Conservation (phyloP, 2,113 vertebrate genomes). For the Caranx melampygus region DNA sequence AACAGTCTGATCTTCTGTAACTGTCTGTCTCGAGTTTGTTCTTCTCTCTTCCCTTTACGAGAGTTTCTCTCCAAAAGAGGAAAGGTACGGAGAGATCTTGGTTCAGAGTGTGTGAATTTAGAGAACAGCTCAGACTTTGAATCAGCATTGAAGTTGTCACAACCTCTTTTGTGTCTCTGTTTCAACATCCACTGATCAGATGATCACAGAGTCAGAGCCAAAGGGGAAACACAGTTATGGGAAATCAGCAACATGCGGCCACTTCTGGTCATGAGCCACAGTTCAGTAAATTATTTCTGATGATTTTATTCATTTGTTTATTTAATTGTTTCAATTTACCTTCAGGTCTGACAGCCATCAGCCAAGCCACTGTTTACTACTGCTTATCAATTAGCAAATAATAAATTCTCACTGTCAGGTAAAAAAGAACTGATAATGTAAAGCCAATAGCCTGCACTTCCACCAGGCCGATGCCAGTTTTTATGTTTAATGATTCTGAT, state of each 20-base stretch:
- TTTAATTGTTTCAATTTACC: neutral
- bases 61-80: neutral
- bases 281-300: neutral
- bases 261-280: neutral
- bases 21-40: neutral
- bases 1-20: neutral
- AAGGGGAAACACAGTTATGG: neutral
- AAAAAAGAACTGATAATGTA: neutral
- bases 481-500: too few relatives aligned
- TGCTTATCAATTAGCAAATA: neutral
- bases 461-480: too few relatives aligned
- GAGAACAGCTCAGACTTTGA: neutral
- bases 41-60: neutral
- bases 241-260: neutral
- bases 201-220: neutral
- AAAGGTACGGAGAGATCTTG: neutral
- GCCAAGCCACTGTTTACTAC: neutral
- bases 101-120: neutral
- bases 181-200: neutral
- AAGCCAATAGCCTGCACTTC: too few relatives aligned
- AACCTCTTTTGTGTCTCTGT: neutral
- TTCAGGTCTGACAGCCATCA: neutral
- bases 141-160: neutral
- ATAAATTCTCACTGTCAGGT: neutral
- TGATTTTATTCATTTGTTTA: neutral